Percentiles rank a stretch among this genome's conserved stretches.
phyloP scores from a whole-genome alignment of 2,888 invertebrate genomes.

The Stictocephala bisonia region DNA sequence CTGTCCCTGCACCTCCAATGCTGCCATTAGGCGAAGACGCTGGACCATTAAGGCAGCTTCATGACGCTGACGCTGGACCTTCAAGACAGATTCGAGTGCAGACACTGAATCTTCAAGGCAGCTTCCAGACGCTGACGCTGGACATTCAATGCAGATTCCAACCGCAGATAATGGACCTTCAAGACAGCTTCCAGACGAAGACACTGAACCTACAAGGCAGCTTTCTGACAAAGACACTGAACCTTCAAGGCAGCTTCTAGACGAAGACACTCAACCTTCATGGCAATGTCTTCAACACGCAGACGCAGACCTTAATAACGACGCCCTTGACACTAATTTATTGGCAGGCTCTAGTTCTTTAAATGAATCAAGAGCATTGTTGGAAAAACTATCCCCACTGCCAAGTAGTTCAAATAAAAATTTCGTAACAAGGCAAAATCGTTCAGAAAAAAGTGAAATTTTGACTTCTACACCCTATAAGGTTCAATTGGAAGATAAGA shows the following conservation, averaged over 20 bases:
- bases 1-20: neutral
- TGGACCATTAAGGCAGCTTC: no score
- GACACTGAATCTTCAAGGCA: neutral
- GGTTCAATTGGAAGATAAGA: neutral
- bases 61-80: neutral
- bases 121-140: slow-evolving; percentile 15
- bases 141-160: slow-evolving; percentile 6
- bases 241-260: neutral
- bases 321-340: no score
- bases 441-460: neutral
- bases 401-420: neutral
- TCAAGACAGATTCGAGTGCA: slow-evolving; percentile 1
- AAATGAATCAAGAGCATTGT: neutral
- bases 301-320: neutral
- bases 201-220: neutral
- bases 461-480: neutral
- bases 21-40: neutral
- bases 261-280: neutral
- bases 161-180: neutral
- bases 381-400: neutral
- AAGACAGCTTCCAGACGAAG: neutral
- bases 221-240: neutral
- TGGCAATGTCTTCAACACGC: neutral
- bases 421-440: neutral
- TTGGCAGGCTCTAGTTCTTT: neutral